Base-by-base conservation (phyloP, 2,113 vertebrate species). In the Boulengeromyrus knoepffleri region DNA sequence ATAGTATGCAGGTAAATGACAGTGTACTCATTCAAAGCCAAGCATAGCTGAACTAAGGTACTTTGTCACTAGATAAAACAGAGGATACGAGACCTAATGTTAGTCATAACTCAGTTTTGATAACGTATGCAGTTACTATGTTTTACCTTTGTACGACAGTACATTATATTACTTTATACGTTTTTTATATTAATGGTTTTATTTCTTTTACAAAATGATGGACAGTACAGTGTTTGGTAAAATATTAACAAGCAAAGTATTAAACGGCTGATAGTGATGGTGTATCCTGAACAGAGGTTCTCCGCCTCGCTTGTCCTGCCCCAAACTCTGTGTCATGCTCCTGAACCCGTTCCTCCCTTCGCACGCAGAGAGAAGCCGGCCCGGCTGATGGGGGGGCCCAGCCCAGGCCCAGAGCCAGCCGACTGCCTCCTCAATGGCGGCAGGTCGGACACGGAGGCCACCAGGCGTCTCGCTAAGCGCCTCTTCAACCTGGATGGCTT, bases 401-500 rank as follows among this genome's bases (percentile, higher is more conserved):
- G 97, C 93, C 97, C 31, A 19, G 15, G 97, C 97, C 2, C 94
- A 96, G 94, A 97, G 97, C 90, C 97, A 97, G 97, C 95, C 0
- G 97, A 99, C 27, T 96, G 96, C 1, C 95, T 98, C 93, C 94
- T 96, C 74, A 98, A 98, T 0, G 97, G 97, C 77, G 96, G 97
- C 91, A 98, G 97, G 92, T 95, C 97, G 1, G 98, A 99, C 92
- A 94, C 97, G 92, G 97, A 98, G 92, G 97, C 98, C 0, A 98
- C 98, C 8, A 97, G 96, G 84, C 97, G 98, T 5, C 96, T 99
- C 21, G 98, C 99, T 91, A 98, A 98, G 92, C 96, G 98, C 70
- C 97, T 99, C 4, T 98, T 97, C 95, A 96, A 96, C 91, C 95
- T 99, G 90, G 98, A 99, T 0, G 98, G 99, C 90, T 99, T 99